Conservation (phyloP, 1,140 invertebrate species). For the Harlomillsia oculata region DNA sequence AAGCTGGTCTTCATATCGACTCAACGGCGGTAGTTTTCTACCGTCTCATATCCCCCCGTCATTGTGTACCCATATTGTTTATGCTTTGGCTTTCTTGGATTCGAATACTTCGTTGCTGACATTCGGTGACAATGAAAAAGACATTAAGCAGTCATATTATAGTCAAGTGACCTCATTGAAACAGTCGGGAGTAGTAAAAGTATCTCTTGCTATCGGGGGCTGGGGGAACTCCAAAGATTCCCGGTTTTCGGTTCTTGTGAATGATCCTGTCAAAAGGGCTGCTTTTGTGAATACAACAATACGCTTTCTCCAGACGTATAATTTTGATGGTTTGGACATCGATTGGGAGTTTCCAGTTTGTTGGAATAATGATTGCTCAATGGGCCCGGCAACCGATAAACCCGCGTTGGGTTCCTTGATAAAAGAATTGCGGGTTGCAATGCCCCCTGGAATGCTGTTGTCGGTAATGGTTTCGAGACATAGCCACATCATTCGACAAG, state of each 20-base stretch:
- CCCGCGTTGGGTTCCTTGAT: slow-evolving; percentile 58
- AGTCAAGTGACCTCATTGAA: slow-evolving; percentile 67
- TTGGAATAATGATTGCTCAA: slow-evolving; percentile 54
- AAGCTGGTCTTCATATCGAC: too few species aligned
- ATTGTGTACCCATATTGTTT: slow-evolving; percentile 82
- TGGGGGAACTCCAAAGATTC: slow-evolving; percentile 44
- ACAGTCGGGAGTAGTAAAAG: slow-evolving; percentile 56
- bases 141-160: slow-evolving; percentile 56
- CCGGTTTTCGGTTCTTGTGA: slow-evolving; percentile 44
- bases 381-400: slow-evolving; percentile 50
- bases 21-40: too few species aligned
- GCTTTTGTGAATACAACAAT: slow-evolving; percentile 40
- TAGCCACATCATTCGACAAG: slow-evolving; percentile 71
- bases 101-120: slow-evolving; percentile 63
- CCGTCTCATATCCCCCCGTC: slow-evolving; percentile 75
- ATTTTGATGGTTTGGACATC: slow-evolving; percentile 44
- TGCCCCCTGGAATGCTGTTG: slow-evolving; percentile 49
- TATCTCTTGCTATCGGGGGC: slow-evolving; percentile 44
- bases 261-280: slow-evolving; percentile 37
- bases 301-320: slow-evolving; percentile 40
- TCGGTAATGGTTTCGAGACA: slow-evolving; percentile 75
- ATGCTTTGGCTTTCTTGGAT: slow-evolving; percentile 80
- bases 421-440: slow-evolving; percentile 59
- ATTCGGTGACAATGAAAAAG: slow-evolving; percentile 78
- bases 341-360: slow-evolving; percentile 55